phyloP scores from a whole-genome alignment of 2,888 invertebrate genomes.

The Hypomecis punctinalis region DNA sequence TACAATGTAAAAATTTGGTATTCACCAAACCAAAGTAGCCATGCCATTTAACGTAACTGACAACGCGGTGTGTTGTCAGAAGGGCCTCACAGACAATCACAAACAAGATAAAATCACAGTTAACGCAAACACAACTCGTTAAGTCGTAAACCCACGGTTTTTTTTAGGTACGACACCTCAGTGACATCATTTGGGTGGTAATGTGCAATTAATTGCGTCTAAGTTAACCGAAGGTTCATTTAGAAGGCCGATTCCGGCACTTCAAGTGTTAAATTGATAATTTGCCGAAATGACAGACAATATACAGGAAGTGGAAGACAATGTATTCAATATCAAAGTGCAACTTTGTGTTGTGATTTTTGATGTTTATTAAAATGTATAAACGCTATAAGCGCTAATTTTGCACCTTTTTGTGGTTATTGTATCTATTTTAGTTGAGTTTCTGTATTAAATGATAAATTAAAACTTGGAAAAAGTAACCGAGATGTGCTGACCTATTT shows the following conservation, averaged over 20 bases:
- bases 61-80: neutral
- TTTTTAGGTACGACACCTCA: constrained; percentile 16
- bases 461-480: no score
- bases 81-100: neutral
- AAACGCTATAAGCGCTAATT: no score
- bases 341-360: no score
- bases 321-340: constrained; percentile 6
- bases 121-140: constrained; percentile 17
- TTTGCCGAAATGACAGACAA: constrained; percentile 36
- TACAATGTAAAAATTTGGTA: no score
- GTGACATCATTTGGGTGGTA: constrained; percentile 30
- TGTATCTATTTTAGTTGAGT: no score
- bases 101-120: constrained; percentile 9
- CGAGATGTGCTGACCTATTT: no score
- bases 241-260: constrained; percentile 41
- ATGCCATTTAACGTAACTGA: neutral
- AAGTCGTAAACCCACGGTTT: constrained; percentile 17
- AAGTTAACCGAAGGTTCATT: constrained; percentile 30
- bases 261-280: constrained; percentile 26
- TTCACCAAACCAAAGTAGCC: no score
- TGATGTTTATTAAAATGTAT: constrained; percentile 2
- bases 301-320: constrained; percentile 21
- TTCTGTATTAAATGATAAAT: no score
- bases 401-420: no score
- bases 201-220: constrained; percentile 26